phyloP scores from a whole-genome alignment of 2,888 invertebrate species.

The Lysandra bellargus region DNA sequence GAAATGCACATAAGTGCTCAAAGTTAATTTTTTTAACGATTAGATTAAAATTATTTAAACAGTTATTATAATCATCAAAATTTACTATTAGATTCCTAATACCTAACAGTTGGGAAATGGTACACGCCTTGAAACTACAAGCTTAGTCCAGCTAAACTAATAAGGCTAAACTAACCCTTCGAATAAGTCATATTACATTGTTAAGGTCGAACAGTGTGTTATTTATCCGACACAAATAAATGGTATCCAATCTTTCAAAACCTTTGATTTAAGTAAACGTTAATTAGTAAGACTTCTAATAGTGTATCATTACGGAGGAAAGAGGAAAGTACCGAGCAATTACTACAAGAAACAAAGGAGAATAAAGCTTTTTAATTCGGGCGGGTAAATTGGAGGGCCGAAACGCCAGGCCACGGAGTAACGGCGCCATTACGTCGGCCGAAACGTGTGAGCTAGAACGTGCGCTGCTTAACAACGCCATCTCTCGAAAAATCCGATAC shows the following conservation, averaged over 20 bases:
- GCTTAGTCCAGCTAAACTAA: no score
- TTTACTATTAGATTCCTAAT: no score
- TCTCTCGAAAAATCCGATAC: constrained; percentile 33
- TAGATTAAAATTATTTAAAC: no score
- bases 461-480: constrained; percentile 54
- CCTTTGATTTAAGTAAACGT: constrained; percentile 3
- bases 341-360: constrained; percentile 41
- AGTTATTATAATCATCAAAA: no score
- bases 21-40: no score
- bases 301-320: constrained; percentile 26
- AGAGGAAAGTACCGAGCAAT: constrained; percentile 34
- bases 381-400: constrained; percentile 57
- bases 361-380: constrained; percentile 73
- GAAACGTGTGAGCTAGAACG: constrained; percentile 70
- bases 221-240: no score
- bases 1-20: no score
- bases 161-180: no score
- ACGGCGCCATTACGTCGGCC: constrained; percentile 67
- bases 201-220: no score
- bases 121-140: no score
- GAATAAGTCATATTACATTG: no score
- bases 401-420: constrained; percentile 56
- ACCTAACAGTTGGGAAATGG: no score
- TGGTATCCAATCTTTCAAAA: background rate
- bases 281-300: constrained; percentile 6